Evolutionary conservation across 2,797 vertebrate genomes (phyloP).

Genomic region (Mormyrus hasselquistii): DNA sequence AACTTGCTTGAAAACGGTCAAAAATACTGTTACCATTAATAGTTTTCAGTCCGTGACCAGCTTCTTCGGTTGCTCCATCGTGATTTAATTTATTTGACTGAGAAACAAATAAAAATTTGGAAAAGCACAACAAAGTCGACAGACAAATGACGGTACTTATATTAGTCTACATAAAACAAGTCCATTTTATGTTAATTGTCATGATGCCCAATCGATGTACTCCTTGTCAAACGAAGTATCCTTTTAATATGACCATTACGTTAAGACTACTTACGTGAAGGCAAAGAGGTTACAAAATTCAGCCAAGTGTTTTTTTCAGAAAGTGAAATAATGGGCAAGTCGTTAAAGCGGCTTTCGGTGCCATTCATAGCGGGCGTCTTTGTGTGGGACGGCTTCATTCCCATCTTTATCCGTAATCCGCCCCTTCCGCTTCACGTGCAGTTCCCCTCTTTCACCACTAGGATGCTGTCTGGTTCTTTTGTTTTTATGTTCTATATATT

Average conservation of each 20-base stretch:
- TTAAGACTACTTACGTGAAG: background rate
- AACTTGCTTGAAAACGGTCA: background rate
- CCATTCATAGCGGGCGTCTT: background rate
- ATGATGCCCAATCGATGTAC: background rate
- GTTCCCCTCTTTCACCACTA: conserved; percentile 38
- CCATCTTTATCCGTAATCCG: background rate
- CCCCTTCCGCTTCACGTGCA: conserved; percentile 20
- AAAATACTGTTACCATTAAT: background rate
- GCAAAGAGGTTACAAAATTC: background rate
- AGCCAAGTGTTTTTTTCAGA: background rate
- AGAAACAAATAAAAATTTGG: background rate
- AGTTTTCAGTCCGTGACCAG: background rate
- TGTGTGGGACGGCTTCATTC: conserved; percentile 4
- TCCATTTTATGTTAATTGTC: background rate
- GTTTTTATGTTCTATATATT: conserved; percentile 9
- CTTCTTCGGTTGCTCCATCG: background rate
- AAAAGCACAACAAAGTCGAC: background rate
- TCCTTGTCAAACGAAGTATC: background rate
- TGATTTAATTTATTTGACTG: background rate
- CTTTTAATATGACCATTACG: background rate
- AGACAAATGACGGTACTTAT: background rate
- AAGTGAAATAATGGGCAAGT: background rate
- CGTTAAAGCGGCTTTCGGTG: background rate
- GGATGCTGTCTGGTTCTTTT: conserved; percentile 47
- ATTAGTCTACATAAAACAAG: background rate